These are phyloP conservation scores for Apostichopus leukothele DNA, from an alignment of 53 echinoderm and acorn worm genomes.

Conservation along the genomic window DNA sequence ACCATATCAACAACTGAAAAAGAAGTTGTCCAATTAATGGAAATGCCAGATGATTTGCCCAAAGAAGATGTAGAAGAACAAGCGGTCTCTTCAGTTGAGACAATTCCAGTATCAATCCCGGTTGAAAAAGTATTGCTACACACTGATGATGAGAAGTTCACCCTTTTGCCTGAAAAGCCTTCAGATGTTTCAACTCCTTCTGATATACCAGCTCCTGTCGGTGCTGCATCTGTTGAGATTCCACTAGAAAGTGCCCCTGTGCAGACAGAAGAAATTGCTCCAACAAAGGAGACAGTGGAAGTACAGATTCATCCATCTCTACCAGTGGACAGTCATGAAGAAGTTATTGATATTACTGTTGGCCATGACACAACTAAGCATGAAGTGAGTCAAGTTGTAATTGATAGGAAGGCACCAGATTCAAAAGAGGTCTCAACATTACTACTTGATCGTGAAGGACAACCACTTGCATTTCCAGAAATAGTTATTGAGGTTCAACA, in stretches of 20 bases:
- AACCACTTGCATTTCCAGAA: slow-evolving; percentile 49
- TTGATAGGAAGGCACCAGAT: neutral
- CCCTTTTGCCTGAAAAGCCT: slow-evolving; percentile 16
- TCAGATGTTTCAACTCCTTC: slow-evolving; percentile 5
- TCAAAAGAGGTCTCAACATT: slow-evolving; percentile 2
- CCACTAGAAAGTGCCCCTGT: slow-evolving; percentile 27
- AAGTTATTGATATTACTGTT: slow-evolving; percentile 17
- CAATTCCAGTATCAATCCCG: neutral
- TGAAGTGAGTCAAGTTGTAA: neutral
- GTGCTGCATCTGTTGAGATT: slow-evolving; percentile 39
- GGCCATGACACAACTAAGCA: neutral
- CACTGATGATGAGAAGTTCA: slow-evolving; percentile 1
- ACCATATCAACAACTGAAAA: slow-evolving; percentile 27
- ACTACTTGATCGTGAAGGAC: slow-evolving; percentile 33
- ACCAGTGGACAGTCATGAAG: slow-evolving; percentile 3
- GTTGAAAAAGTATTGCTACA: neutral
- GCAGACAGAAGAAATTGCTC: slow-evolving; percentile 16
- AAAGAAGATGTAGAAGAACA: neutral
- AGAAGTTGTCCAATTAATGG: neutral
- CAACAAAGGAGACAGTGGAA: slow-evolving; percentile 21
- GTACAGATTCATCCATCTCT: slow-evolving; percentile 19
- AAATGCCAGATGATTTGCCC: slow-evolving; percentile 19
- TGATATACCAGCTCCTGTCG: slow-evolving; percentile 9
- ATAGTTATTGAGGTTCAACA: slow-evolving; percentile 42
- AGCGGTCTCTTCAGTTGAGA: neutral